Conservation (phyloP, 2,113 vertebrate species). For the Aldabrachelys gigantea region DNA sequence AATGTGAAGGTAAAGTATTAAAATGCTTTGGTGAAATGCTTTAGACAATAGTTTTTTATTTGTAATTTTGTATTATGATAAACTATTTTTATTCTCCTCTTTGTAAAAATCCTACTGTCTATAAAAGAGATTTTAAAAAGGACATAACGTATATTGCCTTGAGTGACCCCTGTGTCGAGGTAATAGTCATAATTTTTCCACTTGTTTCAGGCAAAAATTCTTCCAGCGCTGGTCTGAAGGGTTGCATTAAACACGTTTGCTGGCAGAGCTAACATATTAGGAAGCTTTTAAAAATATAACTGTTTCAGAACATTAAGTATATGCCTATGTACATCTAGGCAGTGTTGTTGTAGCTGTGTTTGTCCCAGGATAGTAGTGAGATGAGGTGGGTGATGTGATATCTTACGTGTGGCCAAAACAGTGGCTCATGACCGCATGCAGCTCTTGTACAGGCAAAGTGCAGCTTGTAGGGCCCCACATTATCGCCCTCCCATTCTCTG, state of each 20-base stretch:
- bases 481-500: no score
- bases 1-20: background rate
- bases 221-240: conserved; percentile 45
- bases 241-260: conserved; percentile 56
- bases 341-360: background rate
- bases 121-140: background rate
- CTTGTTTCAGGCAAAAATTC: conserved; percentile 21
- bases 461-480: no score
- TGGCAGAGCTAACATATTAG: conserved; percentile 48
- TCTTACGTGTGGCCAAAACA: no score
- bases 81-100: background rate
- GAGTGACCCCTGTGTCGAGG: background rate
- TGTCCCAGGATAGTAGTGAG: background rate
- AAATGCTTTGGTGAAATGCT: background rate
- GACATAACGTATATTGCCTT: conserved; percentile 9
- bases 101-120: background rate
- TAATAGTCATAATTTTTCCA: conserved; percentile 57
- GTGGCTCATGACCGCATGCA: no score
- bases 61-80: background rate
- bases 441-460: no score
- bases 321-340: conserved; percentile 21
- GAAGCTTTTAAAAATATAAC: background rate
- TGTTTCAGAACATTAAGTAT: conserved; percentile 7
- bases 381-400: background rate
- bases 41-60: background rate